Evolutionary conservation across 1,140 invertebrate species (phyloP), one percentile per base, ranked within the genome.

Genomic region (Araneus ventricosus): DNA sequence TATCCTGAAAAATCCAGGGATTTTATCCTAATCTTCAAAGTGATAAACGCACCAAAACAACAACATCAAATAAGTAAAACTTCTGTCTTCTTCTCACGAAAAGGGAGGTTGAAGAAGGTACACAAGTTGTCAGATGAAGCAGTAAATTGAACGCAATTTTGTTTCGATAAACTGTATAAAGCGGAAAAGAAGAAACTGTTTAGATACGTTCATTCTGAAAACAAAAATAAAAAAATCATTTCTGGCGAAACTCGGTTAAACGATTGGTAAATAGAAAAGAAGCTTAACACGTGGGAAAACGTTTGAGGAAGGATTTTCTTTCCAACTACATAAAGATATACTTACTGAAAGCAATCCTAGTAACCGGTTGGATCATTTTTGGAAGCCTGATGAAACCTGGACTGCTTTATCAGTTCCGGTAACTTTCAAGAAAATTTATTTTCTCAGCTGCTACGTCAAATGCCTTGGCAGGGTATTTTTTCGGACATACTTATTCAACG

Each of bases 201-300:
- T 34, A 75, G 70, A 75, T 75, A 34, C 34, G 30, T 27, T 20
- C 37, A 34, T 75, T 17, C 24, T 6, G n/a, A 63, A n/a, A 61
- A n/a, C 22, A 61, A 24, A 20, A 61, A 61, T 22, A n/a, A 75
- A 75, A 30, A 75, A 75, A 30, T 75, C 30, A 17, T 30, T 34
- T 75, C 17, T 8, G 34, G 5, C 6, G 30, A 17, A 24, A 37
- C 20, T 17, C 30, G 14, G 70, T 27, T 75, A 75, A 75, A 34
- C 70, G 70, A 34, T 75, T 75, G 70, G 70, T 37, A 75, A 75
- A 75, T 75, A 34, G 70, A 75, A 75, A 30, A 75, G 70, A 75
- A 34, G 67, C 67, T 75, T 22, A 37, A 34, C 34, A 75, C 17
- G 30, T 75, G 70, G 34, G 22, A 75, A 75, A 75, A 37, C 34